Conservation (phyloP, 2,888 invertebrate genomes). For the Ophion ventricosus region DNA sequence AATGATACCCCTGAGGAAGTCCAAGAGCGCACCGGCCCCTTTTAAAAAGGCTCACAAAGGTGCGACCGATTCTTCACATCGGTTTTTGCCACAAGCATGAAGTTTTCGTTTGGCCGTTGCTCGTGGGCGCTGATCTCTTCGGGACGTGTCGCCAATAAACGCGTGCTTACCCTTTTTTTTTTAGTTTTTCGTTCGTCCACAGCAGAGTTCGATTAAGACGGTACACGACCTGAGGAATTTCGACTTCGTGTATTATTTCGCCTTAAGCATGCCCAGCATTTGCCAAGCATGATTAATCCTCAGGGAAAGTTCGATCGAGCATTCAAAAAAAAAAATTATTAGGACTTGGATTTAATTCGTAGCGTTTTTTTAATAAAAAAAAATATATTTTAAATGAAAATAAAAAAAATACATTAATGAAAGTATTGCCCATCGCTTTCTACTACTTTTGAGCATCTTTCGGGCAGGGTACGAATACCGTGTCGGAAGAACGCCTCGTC, state of each 20-base stretch:
- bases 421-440: too few relatives aligned
- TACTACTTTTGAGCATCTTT: too few relatives aligned
- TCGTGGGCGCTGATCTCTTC: slow-evolving; percentile 35
- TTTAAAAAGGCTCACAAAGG: slow-evolving; percentile 76
- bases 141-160: neutral
- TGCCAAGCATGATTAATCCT: slow-evolving; percentile 10
- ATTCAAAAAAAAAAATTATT: too few relatives aligned
- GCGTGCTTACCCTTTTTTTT: neutral
- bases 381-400: too few relatives aligned
- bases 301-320: neutral
- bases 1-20: slow-evolving; percentile 79
- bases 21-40: slow-evolving; percentile 80
- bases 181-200: slow-evolving; percentile 3
- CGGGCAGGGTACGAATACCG: too few relatives aligned
- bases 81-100: slow-evolving; percentile 61
- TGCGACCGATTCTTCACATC: slow-evolving; percentile 52
- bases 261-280: slow-evolving; percentile 14
- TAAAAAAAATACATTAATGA: too few relatives aligned
- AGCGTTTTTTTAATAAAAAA: too few relatives aligned
- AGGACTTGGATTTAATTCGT: too few relatives aligned
- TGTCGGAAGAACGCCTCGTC: too few relatives aligned
- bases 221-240: neutral
- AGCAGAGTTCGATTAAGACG: neutral
- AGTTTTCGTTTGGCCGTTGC: slow-evolving; percentile 34
- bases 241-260: neutral